Evolutionary conservation across 1,140 invertebrate species (phyloP), one percentile per base, ranked within the genome.

Genomic region (Hycleus phaleratus): DNA sequence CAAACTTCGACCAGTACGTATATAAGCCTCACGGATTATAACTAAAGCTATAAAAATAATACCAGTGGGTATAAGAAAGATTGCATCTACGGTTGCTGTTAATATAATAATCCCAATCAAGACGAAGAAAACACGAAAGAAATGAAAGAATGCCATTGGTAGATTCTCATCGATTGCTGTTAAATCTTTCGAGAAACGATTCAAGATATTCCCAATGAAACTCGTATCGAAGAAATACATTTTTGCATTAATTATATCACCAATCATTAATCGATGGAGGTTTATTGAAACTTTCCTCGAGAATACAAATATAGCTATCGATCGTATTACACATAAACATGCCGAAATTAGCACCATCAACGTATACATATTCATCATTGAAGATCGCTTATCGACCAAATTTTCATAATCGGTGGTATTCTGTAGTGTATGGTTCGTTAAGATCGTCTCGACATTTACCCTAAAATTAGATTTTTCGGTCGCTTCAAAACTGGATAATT

Each of bases 231-330:
- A 88, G 71, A 88, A 88, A 24, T 70, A 68, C 60, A 87, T 82
- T 0, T 81, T 79, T 0, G 83, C 80, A 52, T 80, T 71, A 2
- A 87, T 69, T n/a, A 88, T 66, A 40, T 73, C 74, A 0, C 72
- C 64, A 61, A 86, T 85, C 81, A 87, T 85, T 5, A 64, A 71
- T 60, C 85, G 80, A 61, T 88, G 86, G 18, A 88, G 69, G 56
- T 75, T 80, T 56, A 77, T 77, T 11, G 84, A 82, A 3, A 85
- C 78, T 50, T 75, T 42, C 11, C 44, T 4, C 3, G 9, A 42
- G 11, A 42, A 42, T n/a, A n/a, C 40, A 2, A 42, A 42, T 5
- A 42, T 4, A 32, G 32, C 32, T 5, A 32, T 32, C 32, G 32
- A 2, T 32, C 32, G 32, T 32, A 32, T 32, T 5, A 32, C 4